These are phyloP conservation scores for Drosophila malerkotliana DNA, from an alignment of 1,140 invertebrate genomes.

Conservation along the genomic window DNA sequence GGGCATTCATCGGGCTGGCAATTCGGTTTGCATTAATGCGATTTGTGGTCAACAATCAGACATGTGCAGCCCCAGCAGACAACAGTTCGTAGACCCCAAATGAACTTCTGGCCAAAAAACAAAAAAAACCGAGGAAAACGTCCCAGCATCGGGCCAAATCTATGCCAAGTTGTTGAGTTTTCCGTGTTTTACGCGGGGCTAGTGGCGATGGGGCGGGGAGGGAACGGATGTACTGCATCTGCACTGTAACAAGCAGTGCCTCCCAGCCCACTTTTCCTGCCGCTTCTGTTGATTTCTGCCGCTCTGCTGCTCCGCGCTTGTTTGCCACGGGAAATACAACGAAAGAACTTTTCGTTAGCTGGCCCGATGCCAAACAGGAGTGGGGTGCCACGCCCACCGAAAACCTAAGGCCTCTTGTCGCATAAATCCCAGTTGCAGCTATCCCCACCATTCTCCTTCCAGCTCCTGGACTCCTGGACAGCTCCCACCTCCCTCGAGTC, in stretches of 20 bases:
- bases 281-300: slow-evolving; percentile 26
- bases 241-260: slow-evolving; percentile 9
- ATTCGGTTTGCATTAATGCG: slow-evolving; percentile 37
- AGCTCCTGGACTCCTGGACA: no score
- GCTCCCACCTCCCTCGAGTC: no score
- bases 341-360: slow-evolving; percentile 29
- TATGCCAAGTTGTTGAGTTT: slow-evolving; percentile 43
- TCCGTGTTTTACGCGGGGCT: slow-evolving; percentile 15
- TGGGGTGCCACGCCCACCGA: slow-evolving; percentile 20
- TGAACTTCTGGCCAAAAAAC: slow-evolving; percentile 19
- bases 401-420: slow-evolving; percentile 32
- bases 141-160: slow-evolving; percentile 23
- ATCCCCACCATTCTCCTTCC: not conserved
- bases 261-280: slow-evolving; percentile 1
- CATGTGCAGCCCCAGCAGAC: slow-evolving; percentile 20
- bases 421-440: slow-evolving; percentile 26
- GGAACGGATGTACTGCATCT: slow-evolving; percentile 46
- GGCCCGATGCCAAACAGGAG: slow-evolving; percentile 32
- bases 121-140: not conserved
- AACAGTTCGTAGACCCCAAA: slow-evolving; percentile 50
- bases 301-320: slow-evolving; percentile 18
- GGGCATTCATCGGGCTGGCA: not conserved
- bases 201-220: not conserved
- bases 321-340: slow-evolving; percentile 28
- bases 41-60: slow-evolving; percentile 46